phyloP scores from a whole-genome alignment of 2,113 vertebrate species.

The Thoracochromis brauschi region DNA sequence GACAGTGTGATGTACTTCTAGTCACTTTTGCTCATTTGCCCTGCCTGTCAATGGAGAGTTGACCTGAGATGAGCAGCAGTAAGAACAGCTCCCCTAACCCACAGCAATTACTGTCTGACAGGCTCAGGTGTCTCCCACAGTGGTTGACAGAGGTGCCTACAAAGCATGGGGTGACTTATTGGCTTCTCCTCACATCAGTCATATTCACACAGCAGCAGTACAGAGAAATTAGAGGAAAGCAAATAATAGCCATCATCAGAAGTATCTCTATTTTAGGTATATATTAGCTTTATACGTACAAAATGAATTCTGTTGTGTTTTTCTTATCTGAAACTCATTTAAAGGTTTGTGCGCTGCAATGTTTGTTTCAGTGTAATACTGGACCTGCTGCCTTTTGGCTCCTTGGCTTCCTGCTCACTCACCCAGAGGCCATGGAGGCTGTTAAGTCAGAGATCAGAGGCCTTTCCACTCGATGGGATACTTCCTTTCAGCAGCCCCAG shows the following conservation, averaged over 20 bases:
- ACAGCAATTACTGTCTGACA: constrained; percentile 55
- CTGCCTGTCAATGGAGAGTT: constrained; percentile 37
- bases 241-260: background rate
- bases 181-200: background rate
- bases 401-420: constrained; percentile 81
- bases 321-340: background rate
- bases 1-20: background rate
- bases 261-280: background rate
- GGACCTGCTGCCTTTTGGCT: constrained; percentile 83
- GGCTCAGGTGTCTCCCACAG: constrained; percentile 19
- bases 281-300: background rate
- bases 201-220: background rate
- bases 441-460: constrained; percentile 70
- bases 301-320: background rate
- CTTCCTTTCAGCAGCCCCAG: constrained; percentile 15
- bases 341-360: background rate
- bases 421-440: constrained; percentile 75
- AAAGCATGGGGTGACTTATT: background rate
- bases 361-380: constrained; percentile 67
- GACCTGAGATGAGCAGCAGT: constrained; percentile 27
- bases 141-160: constrained; percentile 8
- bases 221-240: background rate
- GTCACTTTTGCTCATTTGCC: constrained; percentile 12
- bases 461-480: background rate
- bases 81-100: constrained; percentile 42